Percentiles rank a stretch among this genome's conserved stretches.
These are phyloP conservation scores for Acanthosepion lycidas DNA, from an alignment of 2,888 invertebrate species.

Conservation along the genomic window DNA sequence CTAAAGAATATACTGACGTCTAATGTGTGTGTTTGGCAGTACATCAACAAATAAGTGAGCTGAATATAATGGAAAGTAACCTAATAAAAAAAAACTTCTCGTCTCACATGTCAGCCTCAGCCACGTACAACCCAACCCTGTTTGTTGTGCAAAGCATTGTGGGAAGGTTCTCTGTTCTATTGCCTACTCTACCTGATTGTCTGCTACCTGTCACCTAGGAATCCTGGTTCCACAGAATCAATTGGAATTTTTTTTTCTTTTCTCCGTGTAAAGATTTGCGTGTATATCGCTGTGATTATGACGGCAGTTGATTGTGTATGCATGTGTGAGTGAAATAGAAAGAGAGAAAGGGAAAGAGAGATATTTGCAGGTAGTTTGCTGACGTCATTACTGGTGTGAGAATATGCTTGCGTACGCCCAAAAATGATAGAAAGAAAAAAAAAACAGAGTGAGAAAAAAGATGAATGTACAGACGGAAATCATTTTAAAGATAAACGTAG, in stretches of 20 bases:
- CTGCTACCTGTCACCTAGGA: slow-evolving; percentile 9
- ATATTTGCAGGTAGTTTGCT: too few species aligned
- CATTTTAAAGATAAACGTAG: too few species aligned
- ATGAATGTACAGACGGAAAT: too few species aligned
- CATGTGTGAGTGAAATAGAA: neutral
- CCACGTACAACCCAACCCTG: neutral
- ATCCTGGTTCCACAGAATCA: neutral
- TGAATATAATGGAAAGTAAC: neutral
- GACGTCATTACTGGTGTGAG: too few species aligned
- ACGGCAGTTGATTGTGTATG: neutral
- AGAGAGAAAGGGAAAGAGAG: too few species aligned
- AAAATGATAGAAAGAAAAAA: too few species aligned
- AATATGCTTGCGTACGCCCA: too few species aligned
- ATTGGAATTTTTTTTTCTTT: neutral
- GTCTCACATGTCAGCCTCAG: neutral
- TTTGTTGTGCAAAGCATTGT: neutral
- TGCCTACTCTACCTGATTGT: slow-evolving; percentile 14
- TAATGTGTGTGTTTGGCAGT: neutral
- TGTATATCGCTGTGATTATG: neutral
- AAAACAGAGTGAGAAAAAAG: too few species aligned
- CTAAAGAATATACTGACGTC: neutral
- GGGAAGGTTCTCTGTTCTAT: neutral
- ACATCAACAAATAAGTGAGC: slow-evolving; percentile 7
- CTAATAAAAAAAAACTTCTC: neutral
- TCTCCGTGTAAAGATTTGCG: neutral